Percentiles rank a stretch among this genome's conserved stretches.
These are phyloP conservation scores for Adelognathus sp. DNA, from an alignment of 2,888 invertebrate genomes.

Conservation along the genomic window DNA sequence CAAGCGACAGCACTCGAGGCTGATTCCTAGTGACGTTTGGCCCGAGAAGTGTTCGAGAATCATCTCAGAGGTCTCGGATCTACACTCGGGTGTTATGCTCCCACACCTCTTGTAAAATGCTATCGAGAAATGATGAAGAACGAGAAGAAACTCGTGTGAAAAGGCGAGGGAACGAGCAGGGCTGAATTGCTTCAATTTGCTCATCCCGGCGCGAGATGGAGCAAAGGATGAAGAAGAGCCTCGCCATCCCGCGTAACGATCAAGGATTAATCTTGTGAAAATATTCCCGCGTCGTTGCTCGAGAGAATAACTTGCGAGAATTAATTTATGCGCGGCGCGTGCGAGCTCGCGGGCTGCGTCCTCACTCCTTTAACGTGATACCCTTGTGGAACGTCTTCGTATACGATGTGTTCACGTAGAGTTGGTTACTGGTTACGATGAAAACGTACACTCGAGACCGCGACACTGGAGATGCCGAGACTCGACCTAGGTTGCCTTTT, in stretches of 20 bases:
- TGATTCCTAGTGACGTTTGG: not conserved
- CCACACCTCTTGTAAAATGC: not conserved
- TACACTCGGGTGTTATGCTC: too few species aligned
- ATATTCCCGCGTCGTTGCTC: not conserved
- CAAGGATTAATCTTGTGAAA: constrained; percentile 9
- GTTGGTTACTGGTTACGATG: not conserved
- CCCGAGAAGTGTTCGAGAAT: not conserved
- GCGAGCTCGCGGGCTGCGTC: not conserved
- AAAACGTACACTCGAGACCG: constrained; percentile 19
- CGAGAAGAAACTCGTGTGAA: not conserved
- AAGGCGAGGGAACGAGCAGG: not conserved
- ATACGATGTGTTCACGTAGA: not conserved
- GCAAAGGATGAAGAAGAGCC: constrained; percentile 2
- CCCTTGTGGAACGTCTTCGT: not conserved
- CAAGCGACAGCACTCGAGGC: constrained; percentile 4
- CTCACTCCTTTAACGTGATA: not conserved
- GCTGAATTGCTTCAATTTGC: constrained; percentile 3
- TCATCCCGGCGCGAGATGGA: not conserved
- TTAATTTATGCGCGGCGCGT: constrained; percentile 47
- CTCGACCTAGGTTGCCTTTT: constrained; percentile 19
- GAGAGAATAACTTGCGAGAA: constrained; percentile 23
- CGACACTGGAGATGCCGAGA: constrained; percentile 7
- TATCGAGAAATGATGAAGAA: not conserved
- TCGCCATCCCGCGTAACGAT: not conserved
- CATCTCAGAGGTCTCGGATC: too few species aligned